Evolutionary conservation across 1,140 invertebrate species (phyloP).

Genomic region (Lucilia sericata): DNA sequence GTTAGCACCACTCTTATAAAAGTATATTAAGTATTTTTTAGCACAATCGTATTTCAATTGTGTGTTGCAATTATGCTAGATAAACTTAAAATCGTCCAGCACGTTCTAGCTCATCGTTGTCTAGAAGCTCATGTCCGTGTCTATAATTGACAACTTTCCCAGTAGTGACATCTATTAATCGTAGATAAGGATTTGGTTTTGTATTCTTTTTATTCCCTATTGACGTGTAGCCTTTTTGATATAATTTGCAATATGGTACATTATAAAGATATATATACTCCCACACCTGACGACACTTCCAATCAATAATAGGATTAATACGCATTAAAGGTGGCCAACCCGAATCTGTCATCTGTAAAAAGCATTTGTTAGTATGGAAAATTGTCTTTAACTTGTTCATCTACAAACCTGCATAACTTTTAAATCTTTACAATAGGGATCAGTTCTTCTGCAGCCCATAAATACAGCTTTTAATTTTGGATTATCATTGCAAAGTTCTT

Average conservation of each 20-base stretch:
- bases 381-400: neutral
- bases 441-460: slow-evolving; percentile 88
- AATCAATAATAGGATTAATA: slow-evolving; percentile 89
- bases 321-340: slow-evolving; percentile 90
- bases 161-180: slow-evolving; percentile 62
- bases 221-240: slow-evolving; percentile 92
- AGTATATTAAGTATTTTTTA: neutral
- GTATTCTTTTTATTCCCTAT: slow-evolving; percentile 85
- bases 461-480: slow-evolving; percentile 82
- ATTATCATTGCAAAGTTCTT: slow-evolving; percentile 73
- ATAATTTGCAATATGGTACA: slow-evolving; percentile 90
- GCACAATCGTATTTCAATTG: neutral
- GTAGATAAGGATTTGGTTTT: slow-evolving; percentile 80
- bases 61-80: neutral
- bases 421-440: slow-evolving; percentile 81
- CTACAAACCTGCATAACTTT: slow-evolving; percentile 76
- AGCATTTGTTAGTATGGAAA: neutral
- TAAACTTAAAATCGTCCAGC: slow-evolving; percentile 41
- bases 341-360: slow-evolving; percentile 80
- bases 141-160: slow-evolving; percentile 69
- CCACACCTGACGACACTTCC: slow-evolving; percentile 93
- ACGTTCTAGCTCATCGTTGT: slow-evolving; percentile 61
- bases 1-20: neutral
- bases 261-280: slow-evolving; percentile 80
- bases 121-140: slow-evolving; percentile 84